Evolutionary conservation across 2,888 invertebrate genomes (phyloP).

Genomic region (Drosophila imparisetae): DNA sequence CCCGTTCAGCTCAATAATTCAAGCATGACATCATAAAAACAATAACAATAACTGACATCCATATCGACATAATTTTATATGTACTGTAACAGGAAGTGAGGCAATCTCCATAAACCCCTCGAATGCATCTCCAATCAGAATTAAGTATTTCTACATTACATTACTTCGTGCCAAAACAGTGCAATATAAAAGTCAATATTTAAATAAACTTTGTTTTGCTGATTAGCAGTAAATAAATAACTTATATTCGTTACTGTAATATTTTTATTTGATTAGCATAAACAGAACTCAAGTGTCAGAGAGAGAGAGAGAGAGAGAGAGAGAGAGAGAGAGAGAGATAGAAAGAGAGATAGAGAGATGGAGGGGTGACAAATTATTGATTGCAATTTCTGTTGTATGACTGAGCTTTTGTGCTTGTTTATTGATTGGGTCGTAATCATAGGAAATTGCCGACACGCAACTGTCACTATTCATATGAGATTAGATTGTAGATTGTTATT

Average conservation of each 20-base stretch:
- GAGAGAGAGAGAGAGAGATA: background rate
- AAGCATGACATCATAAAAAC: slow-evolving; percentile 65
- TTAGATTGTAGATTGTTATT: background rate
- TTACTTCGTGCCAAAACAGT: background rate
- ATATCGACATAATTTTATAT: slow-evolving; percentile 1
- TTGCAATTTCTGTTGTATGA: slow-evolving; percentile 10
- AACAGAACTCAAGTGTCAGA: background rate
- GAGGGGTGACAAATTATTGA: slow-evolving; percentile 8
- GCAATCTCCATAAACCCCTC: background rate
- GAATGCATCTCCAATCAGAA: slow-evolving; percentile 1
- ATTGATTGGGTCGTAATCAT: slow-evolving; percentile 34
- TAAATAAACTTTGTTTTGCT: background rate
- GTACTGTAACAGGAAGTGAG: slow-evolving; percentile 1
- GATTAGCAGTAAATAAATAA: background rate
- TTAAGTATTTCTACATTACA: background rate
- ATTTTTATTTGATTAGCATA: background rate
- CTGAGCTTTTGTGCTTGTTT: slow-evolving; percentile 8
- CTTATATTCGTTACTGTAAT: background rate
- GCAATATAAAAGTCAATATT: background rate
- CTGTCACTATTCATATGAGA: background rate
- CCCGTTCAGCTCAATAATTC: slow-evolving; percentile 66
- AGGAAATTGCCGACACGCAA: slow-evolving; percentile 24
- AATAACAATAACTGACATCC: slow-evolving; percentile 31
- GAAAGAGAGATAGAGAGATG: no score
- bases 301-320: background rate